phyloP scores from a whole-genome alignment of 2,888 invertebrate genomes.

The Drosophila pegasa region DNA sequence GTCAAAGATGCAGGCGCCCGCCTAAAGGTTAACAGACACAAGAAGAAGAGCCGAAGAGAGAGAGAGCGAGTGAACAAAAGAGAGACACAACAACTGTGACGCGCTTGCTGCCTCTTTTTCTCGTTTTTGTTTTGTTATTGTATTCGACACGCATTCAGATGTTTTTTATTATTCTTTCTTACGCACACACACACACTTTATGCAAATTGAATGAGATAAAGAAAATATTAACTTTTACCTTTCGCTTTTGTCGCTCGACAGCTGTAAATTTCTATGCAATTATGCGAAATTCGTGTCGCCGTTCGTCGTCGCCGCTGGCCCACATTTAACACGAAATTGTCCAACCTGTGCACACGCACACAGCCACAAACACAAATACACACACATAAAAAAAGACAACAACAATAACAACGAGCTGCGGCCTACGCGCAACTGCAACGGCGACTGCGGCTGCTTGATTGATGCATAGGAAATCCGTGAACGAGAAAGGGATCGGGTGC shows the following conservation, averaged over 20 bases:
- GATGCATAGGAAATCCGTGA: conserved; percentile 7
- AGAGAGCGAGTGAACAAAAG: conserved; percentile 4
- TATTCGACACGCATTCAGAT: conserved; percentile 30
- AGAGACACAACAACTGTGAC: neutral
- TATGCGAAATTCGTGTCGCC: conserved; percentile 45
- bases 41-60: conserved; percentile 1
- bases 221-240: conserved; percentile 50
- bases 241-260: conserved; percentile 49
- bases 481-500: neutral
- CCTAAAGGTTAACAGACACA: conserved; percentile 27
- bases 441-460: conserved; percentile 17
- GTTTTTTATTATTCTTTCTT: conserved; percentile 6
- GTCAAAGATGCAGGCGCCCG: conserved; percentile 40
- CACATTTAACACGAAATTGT: conserved; percentile 42
- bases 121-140: conserved; percentile 41
- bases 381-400: neutral
- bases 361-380: neutral
- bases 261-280: conserved; percentile 55
- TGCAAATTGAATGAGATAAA: conserved; percentile 40
- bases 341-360: conserved; percentile 16
- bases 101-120: conserved; percentile 13
- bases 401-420: conserved; percentile 1
- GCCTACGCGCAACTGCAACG: conserved; percentile 34
- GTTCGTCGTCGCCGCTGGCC: conserved; percentile 30
- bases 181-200: conserved; percentile 15